Conservation (phyloP, 92 coral and sea anemone species). For the Metridium senile region DNA sequence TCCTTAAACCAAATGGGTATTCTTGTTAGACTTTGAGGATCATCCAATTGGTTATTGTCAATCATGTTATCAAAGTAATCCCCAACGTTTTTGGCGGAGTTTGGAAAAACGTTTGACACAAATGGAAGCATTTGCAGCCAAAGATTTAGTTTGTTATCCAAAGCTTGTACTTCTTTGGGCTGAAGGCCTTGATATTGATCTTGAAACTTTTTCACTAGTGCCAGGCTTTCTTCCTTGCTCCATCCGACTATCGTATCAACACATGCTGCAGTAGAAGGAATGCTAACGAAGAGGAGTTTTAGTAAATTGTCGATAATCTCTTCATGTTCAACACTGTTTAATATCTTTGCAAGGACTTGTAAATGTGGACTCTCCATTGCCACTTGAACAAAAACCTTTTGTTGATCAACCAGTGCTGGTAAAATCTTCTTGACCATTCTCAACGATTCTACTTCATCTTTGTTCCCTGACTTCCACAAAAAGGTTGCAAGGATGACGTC, state of each 20-base stretch:
- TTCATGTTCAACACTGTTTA: conserved; percentile 5
- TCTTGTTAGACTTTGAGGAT: conserved; percentile 31
- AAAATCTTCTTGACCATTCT: conserved; percentile 1
- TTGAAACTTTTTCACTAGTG: not conserved
- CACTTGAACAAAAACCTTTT: not conserved
- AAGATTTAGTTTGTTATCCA: not conserved
- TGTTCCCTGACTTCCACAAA: conserved; percentile 8
- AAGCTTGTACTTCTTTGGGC: not conserved
- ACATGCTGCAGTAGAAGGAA: conserved; percentile 7
- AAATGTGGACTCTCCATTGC: conserved; percentile 1
- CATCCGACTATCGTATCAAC: conserved; percentile 1
- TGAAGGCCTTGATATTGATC: not conserved
- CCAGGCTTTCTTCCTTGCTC: conserved; percentile 19
- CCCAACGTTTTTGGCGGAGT: conserved; percentile 15
- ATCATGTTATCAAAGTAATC: conserved; percentile 16
- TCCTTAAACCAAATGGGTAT: conserved; percentile 53
- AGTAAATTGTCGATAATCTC: conserved; percentile 4
- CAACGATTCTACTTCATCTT: conserved; percentile 5
- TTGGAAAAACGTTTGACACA: conserved; percentile 28
- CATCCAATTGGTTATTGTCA: conserved; percentile 32
- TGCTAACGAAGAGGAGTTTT: conserved; percentile 15
- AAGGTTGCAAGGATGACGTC: conserved; percentile 45
- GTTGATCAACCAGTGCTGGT: no score
- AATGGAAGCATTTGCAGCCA: conserved; percentile 13
- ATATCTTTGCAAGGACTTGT: conserved; percentile 7